Conservation (phyloP, 2,888 invertebrate genomes). For the Luperina testacea region DNA sequence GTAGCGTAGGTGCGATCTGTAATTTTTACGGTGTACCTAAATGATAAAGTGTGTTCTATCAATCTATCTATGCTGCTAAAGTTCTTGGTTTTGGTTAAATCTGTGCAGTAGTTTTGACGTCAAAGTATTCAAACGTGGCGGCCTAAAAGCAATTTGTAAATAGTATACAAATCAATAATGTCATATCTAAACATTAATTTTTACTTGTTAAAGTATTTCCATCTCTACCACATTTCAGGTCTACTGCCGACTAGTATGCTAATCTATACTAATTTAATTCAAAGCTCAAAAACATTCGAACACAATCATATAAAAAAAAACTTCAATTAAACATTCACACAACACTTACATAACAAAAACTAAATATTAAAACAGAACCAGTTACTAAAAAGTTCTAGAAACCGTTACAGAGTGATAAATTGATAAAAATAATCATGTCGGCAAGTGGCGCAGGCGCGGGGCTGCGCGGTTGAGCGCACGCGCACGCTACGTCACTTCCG, state of each 20-base stretch:
- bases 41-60: too few relatives aligned
- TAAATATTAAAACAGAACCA: conserved; percentile 33
- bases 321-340: conserved; percentile 9
- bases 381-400: conserved; percentile 61
- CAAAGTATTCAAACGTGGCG: too few relatives aligned
- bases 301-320: background rate
- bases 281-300: background rate
- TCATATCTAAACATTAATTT: background rate
- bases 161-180: background rate
- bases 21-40: too few relatives aligned
- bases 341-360: conserved; percentile 25
- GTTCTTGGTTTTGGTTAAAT: too few relatives aligned
- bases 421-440: conserved; percentile 71
- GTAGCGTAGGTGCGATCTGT: too few relatives aligned
- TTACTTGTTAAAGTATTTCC: background rate
- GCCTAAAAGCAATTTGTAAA: too few relatives aligned
- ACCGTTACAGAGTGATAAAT: conserved; percentile 75
- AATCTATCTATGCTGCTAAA: too few relatives aligned
- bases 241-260: background rate
- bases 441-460: conserved; percentile 67
- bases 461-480: conserved; percentile 79
- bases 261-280: background rate
- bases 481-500: conserved; percentile 81
- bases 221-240: background rate
- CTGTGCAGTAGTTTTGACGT: too few relatives aligned